Conservation (phyloP, 2,888 invertebrate species). For the Sinhomidia bicolor region DNA sequence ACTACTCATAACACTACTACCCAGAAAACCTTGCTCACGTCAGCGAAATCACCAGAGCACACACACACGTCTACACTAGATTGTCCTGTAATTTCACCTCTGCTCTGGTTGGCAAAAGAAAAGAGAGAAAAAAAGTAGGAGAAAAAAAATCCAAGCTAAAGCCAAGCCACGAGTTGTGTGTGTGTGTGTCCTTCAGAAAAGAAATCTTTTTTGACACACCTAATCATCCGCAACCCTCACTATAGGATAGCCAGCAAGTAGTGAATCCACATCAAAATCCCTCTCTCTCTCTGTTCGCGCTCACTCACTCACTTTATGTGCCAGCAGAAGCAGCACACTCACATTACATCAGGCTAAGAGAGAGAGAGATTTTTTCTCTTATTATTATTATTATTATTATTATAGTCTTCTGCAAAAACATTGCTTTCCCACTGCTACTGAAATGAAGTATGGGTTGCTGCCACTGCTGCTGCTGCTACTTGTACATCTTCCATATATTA, state of each 20-base stretch:
- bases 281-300: not conserved
- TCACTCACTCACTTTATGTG: conserved; percentile 11
- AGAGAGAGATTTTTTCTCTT: conserved; percentile 24
- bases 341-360: not conserved
- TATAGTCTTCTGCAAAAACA: not conserved
- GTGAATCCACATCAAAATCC: conserved; percentile 34
- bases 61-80: conserved; percentile 65
- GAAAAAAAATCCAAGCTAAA: conserved; percentile 8
- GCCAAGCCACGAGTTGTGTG: conserved; percentile 57
- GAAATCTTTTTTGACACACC: conserved; percentile 73
- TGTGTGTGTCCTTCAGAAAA: conserved; percentile 67
- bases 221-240: conserved; percentile 70
- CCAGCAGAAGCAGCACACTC: not conserved
- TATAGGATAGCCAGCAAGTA: not conserved
- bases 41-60: conserved; percentile 60
- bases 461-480: too few species aligned
- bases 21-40: conserved; percentile 67
- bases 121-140: conserved; percentile 2
- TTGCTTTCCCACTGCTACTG: conserved; percentile 4
- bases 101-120: conserved; percentile 50
- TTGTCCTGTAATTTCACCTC: conserved; percentile 74
- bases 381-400: not conserved
- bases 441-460: conserved; percentile 22
- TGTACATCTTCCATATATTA: conserved; percentile 1
- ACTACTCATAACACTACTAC: conserved; percentile 11